Evolutionary conservation across 2,797 vertebrate genomes (phyloP).

Genomic region (Kryptolebias ocellatus): DNA sequence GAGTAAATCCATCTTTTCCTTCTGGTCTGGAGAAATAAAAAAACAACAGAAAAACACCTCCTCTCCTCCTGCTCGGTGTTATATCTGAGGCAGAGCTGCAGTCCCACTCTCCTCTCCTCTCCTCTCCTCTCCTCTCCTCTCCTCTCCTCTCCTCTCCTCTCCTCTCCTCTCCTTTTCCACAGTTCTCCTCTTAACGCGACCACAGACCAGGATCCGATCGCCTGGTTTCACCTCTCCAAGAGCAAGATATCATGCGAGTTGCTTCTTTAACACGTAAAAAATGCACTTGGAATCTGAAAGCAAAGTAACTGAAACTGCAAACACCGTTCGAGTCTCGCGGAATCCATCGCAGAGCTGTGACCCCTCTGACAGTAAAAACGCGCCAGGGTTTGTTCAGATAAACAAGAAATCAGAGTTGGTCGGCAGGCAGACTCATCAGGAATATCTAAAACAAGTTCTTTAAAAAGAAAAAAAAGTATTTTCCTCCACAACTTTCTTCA

Average conservation of each 20-base stretch:
- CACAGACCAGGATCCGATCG: constrained; percentile 34
- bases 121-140: neutral
- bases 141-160: neutral
- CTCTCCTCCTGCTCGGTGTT: constrained; percentile 20
- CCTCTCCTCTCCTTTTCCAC: constrained; percentile 11
- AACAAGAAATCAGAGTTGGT: neutral
- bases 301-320: constrained; percentile 27
- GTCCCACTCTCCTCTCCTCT: neutral
- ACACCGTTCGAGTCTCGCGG: constrained; percentile 33
- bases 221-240: constrained; percentile 42
- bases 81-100: constrained; percentile 10
- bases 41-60: constrained; percentile 2
- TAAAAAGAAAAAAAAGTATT: constrained; percentile 5
- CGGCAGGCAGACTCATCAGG: neutral
- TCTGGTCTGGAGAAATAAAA: constrained; percentile 5
- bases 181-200: constrained; percentile 28
- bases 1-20: constrained; percentile 71
- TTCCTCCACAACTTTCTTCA: constrained; percentile 4
- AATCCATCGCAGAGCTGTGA: constrained; percentile 51
- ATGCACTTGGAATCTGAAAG: constrained; percentile 3
- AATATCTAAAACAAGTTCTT: neutral
- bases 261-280: neutral
- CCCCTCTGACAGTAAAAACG: constrained; percentile 18
- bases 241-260: neutral
- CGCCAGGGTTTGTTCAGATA: constrained; percentile 10